Percentiles rank a stretch among this genome's conserved stretches.
phyloP scores from a whole-genome alignment of 1,140 invertebrate species.

The Hermetia illucens region DNA sequence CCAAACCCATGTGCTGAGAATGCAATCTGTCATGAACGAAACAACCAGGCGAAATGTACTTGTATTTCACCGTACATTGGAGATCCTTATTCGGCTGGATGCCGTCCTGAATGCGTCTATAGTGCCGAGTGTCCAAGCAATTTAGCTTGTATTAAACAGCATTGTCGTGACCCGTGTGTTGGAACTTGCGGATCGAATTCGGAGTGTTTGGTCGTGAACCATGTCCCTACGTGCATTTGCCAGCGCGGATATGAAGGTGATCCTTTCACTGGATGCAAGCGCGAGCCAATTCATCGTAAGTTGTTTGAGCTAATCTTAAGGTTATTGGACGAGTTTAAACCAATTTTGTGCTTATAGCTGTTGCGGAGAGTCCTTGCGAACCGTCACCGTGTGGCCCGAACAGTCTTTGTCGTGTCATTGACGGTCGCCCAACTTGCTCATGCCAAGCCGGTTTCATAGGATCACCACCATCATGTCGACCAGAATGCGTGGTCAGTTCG shows the following conservation, averaged over 20 bases:
- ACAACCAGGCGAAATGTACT: slow-evolving; percentile 52
- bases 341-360: slow-evolving; percentile 20
- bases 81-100: slow-evolving; percentile 60
- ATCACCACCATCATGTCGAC: slow-evolving; percentile 57
- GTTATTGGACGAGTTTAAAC: not conserved
- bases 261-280: slow-evolving; percentile 64
- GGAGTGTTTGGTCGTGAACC: slow-evolving; percentile 63
- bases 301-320: slow-evolving; percentile 8
- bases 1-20: slow-evolving; percentile 73
- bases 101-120: slow-evolving; percentile 63
- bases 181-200: slow-evolving; percentile 69
- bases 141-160: slow-evolving; percentile 66
- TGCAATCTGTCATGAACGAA: slow-evolving; percentile 53
- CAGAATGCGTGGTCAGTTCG: slow-evolving; percentile 63
- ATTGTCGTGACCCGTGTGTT: slow-evolving; percentile 73
- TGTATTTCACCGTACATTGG: slow-evolving; percentile 78
- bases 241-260: slow-evolving; percentile 59
- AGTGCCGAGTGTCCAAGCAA: slow-evolving; percentile 66
- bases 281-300: slow-evolving; percentile 40
- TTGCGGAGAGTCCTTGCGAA: slow-evolving; percentile 51
- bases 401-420: slow-evolving; percentile 55
- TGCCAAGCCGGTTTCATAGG: slow-evolving; percentile 63
- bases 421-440: slow-evolving; percentile 60
- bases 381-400: slow-evolving; percentile 70
- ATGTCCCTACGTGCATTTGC: slow-evolving; percentile 68